These are phyloP conservation scores for Geotrypetes seraphini DNA, from an alignment of 2,797 vertebrate species.

Conservation along the genomic window DNA sequence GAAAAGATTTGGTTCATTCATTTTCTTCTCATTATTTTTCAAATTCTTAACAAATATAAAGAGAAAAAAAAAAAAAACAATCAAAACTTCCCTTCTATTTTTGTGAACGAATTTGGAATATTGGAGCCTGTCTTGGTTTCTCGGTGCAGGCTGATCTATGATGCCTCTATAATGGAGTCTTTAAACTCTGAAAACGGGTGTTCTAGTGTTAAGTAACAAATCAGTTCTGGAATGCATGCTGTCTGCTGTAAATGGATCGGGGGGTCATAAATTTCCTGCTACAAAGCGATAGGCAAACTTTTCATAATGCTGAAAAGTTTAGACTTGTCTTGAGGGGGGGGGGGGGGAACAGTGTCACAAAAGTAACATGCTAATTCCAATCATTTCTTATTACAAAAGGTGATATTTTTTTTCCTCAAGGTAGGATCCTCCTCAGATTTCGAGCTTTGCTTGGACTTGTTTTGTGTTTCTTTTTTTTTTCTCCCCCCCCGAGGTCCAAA, in stretches of 20 bases:
- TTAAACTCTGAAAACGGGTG: slow-evolving; percentile 42
- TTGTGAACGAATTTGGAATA: slow-evolving; percentile 3
- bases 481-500: slow-evolving; percentile 39
- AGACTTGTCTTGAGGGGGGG: slow-evolving; percentile 75
- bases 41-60: no score
- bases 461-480: slow-evolving; percentile 46
- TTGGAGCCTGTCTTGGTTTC: slow-evolving; percentile 9
- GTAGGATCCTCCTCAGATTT: slow-evolving; percentile 60
- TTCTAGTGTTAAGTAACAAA: slow-evolving; percentile 62
- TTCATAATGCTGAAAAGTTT: slow-evolving; percentile 74
- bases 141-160: slow-evolving; percentile 15
- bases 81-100: no score
- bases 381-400: slow-evolving; percentile 59
- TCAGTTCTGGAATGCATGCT: slow-evolving; percentile 71
- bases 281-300: slow-evolving; percentile 57
- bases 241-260: slow-evolving; percentile 69
- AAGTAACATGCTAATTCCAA: slow-evolving; percentile 49
- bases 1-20: no score
- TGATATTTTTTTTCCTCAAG: slow-evolving; percentile 49
- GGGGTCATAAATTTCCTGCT: slow-evolving; percentile 69
- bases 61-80: no score
- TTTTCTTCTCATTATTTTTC: no score
- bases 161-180: slow-evolving; percentile 39
- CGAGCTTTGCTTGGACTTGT: slow-evolving; percentile 63
- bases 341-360: slow-evolving; percentile 61